Evolutionary conservation across 2,797 vertebrate genomes (phyloP), one percentile per base, ranked within the genome.

Genomic region (Clarias laeviceps): DNA sequence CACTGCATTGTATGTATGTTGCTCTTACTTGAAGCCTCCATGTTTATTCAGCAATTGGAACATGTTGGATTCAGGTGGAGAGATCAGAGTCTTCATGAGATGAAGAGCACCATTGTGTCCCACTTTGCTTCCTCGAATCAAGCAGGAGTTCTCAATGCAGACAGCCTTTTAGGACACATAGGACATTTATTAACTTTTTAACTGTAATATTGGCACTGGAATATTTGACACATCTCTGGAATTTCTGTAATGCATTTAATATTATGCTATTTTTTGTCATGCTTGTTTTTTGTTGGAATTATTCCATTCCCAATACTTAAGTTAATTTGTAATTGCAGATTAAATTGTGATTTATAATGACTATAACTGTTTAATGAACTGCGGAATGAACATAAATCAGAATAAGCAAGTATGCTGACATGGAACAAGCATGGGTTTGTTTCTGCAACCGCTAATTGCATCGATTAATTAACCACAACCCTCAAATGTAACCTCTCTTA

Each of bases 111-210:
- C 98, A 1, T 99, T 99, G 88, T 95, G 95, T 88, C 97, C 98
- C 90, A 98, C 97, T 92, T 97, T 99, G 85, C 98, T 99, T 91
- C 98, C 98, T 91, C 97, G 95, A 70, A 99, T 82, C 94, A 99
- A 95, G 90, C 98, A 99, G 76, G 97, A 95, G 86, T 99, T 99
- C 94, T 99, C 98, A 88, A 99, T 91, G 92, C 98, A 99, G 85
- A 97, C 96, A 85, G 97, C 96, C 98, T 86, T 61, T 64, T 8
- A 34, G 54, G 37, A 83, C 27, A 78, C 15, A 27, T 0, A 29
- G 45, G n/a, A 8, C 3, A 78, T 2, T 45, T 69, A 54, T 20
- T 3, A 24, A 32, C 17, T 11, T 50, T 50, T 2, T 3, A 50
- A 50, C 45, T 50, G 45, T 12, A 50, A 50, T 12, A 50, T 50